Percentiles rank a stretch among this genome's conserved stretches.
These are phyloP conservation scores for Esperia sulphurella DNA, from an alignment of 2,888 invertebrate genomes.

Conservation along the genomic window DNA sequence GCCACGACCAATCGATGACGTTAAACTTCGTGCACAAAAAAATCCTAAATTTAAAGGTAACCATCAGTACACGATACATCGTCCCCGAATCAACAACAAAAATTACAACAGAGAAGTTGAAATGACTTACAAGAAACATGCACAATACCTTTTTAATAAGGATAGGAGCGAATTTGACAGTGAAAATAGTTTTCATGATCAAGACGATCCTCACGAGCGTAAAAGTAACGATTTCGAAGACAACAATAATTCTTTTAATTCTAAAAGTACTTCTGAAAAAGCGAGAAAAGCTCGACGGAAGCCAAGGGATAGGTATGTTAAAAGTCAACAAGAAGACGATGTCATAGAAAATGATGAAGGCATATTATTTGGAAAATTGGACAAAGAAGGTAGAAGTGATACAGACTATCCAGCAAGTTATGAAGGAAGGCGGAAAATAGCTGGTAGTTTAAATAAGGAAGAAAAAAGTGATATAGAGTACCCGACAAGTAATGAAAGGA, in stretches of 20 bases:
- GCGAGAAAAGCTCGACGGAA: constrained; percentile 35
- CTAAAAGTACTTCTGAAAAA: constrained; percentile 31
- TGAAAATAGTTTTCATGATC: constrained; percentile 25
- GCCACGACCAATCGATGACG: constrained; percentile 15
- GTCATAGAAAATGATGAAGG: not conserved
- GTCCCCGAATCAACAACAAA: constrained; percentile 27
- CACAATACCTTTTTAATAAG: constrained; percentile 23
- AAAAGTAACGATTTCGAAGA: constrained; percentile 21
- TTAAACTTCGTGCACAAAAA: constrained; percentile 21
- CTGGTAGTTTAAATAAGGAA: not conserved
- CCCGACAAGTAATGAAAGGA: not conserved
- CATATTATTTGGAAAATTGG: not conserved
- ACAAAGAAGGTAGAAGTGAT: not conserved
- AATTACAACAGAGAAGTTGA: constrained; percentile 14
- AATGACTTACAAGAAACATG: constrained; percentile 11
- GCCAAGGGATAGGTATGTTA: constrained; percentile 36
- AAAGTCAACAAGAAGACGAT: not conserved
- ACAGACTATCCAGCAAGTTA: not conserved
- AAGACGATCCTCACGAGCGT: constrained; percentile 10
- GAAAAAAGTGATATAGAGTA: not conserved
- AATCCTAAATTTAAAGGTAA: constrained; percentile 24
- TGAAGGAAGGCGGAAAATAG: not conserved
- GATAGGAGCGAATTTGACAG: constrained; percentile 26
- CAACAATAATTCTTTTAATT: constrained; percentile 24
- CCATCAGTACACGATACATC: constrained; percentile 23